Conservation (phyloP, 2,797 vertebrate species). For the Cryptoblepharus egeriae region DNA sequence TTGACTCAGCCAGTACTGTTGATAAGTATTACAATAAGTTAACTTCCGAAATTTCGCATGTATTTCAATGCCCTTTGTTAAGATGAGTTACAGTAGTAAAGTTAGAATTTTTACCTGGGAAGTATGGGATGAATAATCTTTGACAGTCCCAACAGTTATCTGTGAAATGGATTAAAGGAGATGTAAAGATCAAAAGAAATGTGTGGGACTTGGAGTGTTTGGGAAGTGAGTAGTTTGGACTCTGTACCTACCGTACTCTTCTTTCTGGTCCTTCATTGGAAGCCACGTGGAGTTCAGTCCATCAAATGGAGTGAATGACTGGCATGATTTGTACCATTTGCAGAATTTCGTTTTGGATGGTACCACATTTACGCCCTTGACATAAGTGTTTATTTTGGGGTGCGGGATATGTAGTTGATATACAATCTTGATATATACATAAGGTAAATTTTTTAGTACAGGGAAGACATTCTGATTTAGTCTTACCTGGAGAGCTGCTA, state of each 20-base stretch:
- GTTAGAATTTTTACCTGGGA: neutral
- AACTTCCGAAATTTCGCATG: neutral
- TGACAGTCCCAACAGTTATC: neutral
- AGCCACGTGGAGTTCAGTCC: neutral
- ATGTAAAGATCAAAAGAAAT: neutral
- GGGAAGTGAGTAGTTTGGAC: neutral
- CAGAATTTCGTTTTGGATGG: neutral
- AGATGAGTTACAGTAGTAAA: neutral
- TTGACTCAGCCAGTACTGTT: neutral
- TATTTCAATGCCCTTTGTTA: slow-evolving; percentile 19
- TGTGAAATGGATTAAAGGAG: neutral
- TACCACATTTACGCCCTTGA: neutral
- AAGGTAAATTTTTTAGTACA: neutral
- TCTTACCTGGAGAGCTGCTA: neutral
- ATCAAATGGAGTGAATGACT: neutral
- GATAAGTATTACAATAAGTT: neutral
- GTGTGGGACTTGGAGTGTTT: no score
- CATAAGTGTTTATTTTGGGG: neutral
- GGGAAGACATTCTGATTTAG: neutral
- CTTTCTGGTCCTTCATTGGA: neutral
- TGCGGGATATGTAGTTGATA: neutral
- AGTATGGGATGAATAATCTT: neutral
- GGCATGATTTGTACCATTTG: neutral
- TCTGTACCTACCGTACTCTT: no score
- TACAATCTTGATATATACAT: neutral